A percentile compares a stretch with the other conserved stretches of the same genome.
phyloP scores from a whole-genome alignment of 53 echinoderm and acorn worm species.

The Luidia sarsii region DNA sequence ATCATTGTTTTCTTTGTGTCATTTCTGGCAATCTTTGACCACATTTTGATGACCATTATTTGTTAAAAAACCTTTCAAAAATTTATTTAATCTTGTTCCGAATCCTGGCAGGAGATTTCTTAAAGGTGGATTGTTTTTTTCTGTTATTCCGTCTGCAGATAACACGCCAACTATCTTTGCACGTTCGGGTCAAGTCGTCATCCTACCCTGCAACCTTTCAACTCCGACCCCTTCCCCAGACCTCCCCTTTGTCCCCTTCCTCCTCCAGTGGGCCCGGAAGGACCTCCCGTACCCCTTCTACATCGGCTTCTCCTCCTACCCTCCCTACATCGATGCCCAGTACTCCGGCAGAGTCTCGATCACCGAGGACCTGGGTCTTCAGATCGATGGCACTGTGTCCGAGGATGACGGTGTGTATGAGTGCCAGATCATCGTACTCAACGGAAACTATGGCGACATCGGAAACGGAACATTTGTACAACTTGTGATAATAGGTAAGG shows the following conservation, averaged over 20 bases:
- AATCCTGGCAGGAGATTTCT: too few relatives aligned
- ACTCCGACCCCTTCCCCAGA: slow-evolving; percentile 68
- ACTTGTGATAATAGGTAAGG: slow-evolving; percentile 79
- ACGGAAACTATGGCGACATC: slow-evolving; percentile 49
- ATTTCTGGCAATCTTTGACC: too few relatives aligned
- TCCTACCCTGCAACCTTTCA: slow-evolving; percentile 70
- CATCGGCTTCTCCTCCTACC: slow-evolving; percentile 62
- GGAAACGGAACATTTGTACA: slow-evolving; percentile 86
- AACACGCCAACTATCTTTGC: slow-evolving; percentile 44
- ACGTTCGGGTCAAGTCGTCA: slow-evolving; percentile 67
- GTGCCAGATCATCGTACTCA: slow-evolving; percentile 76
- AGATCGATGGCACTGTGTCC: slow-evolving; percentile 40
- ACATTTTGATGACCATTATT: too few relatives aligned
- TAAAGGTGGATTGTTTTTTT: too few relatives aligned
- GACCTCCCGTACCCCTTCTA: slow-evolving; percentile 74
- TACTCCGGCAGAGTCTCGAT: slow-evolving; percentile 62
- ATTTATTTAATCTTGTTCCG: too few relatives aligned
- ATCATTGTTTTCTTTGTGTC: too few relatives aligned
- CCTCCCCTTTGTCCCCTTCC: slow-evolving; percentile 61
- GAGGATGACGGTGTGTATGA: slow-evolving; percentile 84
- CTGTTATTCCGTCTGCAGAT: neutral
- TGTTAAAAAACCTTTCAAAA: too few relatives aligned
- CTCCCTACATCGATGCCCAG: slow-evolving; percentile 57
- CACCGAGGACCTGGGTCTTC: slow-evolving; percentile 44
- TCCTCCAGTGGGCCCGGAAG: slow-evolving; percentile 78